Evolutionary conservation across 1,140 invertebrate genomes (phyloP).

Genomic region (Heliothis virescens): DNA sequence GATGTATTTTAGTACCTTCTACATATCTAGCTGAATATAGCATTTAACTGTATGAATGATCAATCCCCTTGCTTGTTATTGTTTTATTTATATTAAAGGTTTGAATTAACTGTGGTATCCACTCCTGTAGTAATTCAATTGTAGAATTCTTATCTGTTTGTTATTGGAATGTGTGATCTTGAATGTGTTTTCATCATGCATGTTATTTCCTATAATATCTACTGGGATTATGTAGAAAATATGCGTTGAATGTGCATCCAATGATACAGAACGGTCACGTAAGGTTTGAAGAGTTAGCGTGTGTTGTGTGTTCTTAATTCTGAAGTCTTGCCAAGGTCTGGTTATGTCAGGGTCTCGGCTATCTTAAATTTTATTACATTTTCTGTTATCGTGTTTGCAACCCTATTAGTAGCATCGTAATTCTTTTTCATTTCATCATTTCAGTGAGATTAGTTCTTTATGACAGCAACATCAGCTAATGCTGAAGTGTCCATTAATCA

Average conservation of each 20-base stretch:
- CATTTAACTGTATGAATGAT: no score
- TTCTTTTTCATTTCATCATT: constrained; percentile 12
- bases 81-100: no score
- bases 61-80: no score
- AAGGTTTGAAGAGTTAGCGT: no score
- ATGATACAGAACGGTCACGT: no score
- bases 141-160: constrained; percentile 10
- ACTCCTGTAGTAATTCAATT: not conserved
- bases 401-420: not conserved
- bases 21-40: no score
- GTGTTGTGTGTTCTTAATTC: not conserved
- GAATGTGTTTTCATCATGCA: not conserved
- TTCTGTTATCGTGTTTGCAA: not conserved
- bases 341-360: constrained; percentile 2
- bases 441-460: not conserved
- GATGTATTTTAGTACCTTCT: no score
- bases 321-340: not conserved
- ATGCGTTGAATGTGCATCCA: no score
- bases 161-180: not conserved
- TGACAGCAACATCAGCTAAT: not conserved
- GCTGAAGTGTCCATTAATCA: not conserved
- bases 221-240: not conserved
- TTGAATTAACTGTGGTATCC: no score
- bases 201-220: not conserved
- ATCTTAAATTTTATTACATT: constrained; percentile 16